phyloP scores from a whole-genome alignment of 2,888 invertebrate species.

The Parapristionchus giblindavisi region DNA sequence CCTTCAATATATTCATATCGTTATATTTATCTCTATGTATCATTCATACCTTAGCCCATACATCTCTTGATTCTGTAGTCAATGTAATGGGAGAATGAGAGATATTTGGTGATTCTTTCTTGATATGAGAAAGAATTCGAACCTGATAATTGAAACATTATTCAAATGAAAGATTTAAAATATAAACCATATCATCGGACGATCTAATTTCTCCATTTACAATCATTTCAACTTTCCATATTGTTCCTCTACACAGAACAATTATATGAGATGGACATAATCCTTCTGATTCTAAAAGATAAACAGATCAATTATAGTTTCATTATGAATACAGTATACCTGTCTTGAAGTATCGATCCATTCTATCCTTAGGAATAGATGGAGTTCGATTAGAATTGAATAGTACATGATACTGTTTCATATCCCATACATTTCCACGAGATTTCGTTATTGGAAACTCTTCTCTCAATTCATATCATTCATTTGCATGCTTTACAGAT shows the following conservation, averaged over 20 bases:
- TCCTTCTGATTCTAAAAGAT: slow-evolving; percentile 37
- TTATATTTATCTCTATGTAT: too few species aligned
- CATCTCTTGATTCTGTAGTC: slow-evolving; percentile 50
- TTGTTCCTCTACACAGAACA: slow-evolving; percentile 71
- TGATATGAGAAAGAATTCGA: slow-evolving; percentile 45
- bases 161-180: not conserved
- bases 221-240: slow-evolving; percentile 69
- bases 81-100: slow-evolving; percentile 44
- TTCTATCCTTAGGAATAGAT: slow-evolving; percentile 46
- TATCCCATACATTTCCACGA: slow-evolving; percentile 71
- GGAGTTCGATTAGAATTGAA: slow-evolving; percentile 73
- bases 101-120: slow-evolving; percentile 43
- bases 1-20: too few species aligned
- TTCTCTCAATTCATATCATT: slow-evolving; percentile 44
- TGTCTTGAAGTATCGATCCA: slow-evolving; percentile 55
- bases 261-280: slow-evolving; percentile 31
- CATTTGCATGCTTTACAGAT: not conserved
- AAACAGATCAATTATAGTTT: slow-evolving; percentile 33
- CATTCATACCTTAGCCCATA: slow-evolving; percentile 48
- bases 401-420: slow-evolving; percentile 73
- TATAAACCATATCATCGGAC: slow-evolving; percentile 30
- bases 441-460: slow-evolving; percentile 53
- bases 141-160: not conserved
- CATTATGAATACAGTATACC: slow-evolving; percentile 38
- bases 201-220: slow-evolving; percentile 32